Evolutionary conservation across 2,797 vertebrate species (phyloP), one percentile per base, ranked within the genome.

Genomic region (Intellagama lesueurii): DNA sequence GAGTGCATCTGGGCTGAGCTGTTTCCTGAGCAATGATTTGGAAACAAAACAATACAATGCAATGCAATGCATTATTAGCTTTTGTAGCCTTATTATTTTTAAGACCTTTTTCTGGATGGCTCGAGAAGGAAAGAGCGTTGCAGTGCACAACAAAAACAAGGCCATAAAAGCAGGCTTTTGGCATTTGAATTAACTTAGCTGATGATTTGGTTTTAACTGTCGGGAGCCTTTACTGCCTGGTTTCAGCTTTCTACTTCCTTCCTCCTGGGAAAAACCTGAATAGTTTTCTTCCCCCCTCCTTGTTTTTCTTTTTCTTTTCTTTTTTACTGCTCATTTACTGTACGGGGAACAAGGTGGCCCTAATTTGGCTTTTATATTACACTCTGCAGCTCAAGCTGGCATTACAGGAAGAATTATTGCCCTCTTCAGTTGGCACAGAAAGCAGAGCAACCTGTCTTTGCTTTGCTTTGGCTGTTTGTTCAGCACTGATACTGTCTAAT

Each of bases 61-160:
- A 77, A 44, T 9, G 40, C 44, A 17, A 11, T 35, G 26, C 22
- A 35, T 91, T 52, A 93, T 94, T 89, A 82, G 2, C 30, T 87
- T 91, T 19, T 93, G 92, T 84, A 83, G 79, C 69, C 64, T 81
- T 73, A 75, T 90, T 92, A 81, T 87, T 89, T 56, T 89, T 94
- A 89, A 92, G 88, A 87, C 81, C 44, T 86, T 28, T 95, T 91
- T 89, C 19, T 83, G 90, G 94, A 90, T 93, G 89, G 47, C 64
- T 81, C 14, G 93, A 44, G 90, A 87, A 86, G 83, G 87, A 81
- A 94, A 89, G 81, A 56, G 82, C 90, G 90, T 92, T 96, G 90
- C 92, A 87, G 92, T 85, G 92, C 76, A 80, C 95, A 97, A 91
- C 66, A 77, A 72, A 90, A 95, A 89, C 92, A 89, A 90, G 77